Conservation (phyloP, 2,113 vertebrate species). For the Serinus canaria region DNA sequence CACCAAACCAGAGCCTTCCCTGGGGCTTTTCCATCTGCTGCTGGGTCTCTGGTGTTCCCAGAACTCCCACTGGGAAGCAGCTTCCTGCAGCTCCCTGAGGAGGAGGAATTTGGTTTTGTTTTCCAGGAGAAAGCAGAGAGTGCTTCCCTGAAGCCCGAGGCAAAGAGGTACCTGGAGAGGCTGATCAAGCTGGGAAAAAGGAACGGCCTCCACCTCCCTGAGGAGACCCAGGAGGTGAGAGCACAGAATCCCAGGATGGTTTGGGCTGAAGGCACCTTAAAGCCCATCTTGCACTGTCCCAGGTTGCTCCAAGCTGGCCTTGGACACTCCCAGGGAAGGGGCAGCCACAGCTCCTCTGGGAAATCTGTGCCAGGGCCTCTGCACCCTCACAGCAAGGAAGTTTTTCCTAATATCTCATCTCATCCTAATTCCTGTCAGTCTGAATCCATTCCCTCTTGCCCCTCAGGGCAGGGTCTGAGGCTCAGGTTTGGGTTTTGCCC, state of each 20-base stretch:
- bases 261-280: background rate
- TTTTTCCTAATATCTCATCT: background rate
- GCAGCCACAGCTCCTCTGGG: background rate
- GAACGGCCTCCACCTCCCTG: slow-evolving; percentile 89
- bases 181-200: slow-evolving; percentile 86
- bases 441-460: background rate
- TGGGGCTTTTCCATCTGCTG: background rate
- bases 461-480: background rate
- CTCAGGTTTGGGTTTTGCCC: background rate
- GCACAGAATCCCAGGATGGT: rapidly evolving
- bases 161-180: slow-evolving; percentile 86
- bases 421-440: background rate
- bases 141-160: slow-evolving; percentile 75
- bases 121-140: slow-evolving; percentile 78
- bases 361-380: background rate
- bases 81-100: background rate
- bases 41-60: background rate
- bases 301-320: background rate
- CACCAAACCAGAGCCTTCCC: background rate
- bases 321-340: background rate
- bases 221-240: slow-evolving; percentile 85
- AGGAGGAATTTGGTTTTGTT: background rate
- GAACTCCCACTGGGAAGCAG: background rate
- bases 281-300: background rate
- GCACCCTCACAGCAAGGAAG: background rate